Base-by-base conservation (phyloP, 2,888 invertebrate species). In the Eilema sororculum region DNA sequence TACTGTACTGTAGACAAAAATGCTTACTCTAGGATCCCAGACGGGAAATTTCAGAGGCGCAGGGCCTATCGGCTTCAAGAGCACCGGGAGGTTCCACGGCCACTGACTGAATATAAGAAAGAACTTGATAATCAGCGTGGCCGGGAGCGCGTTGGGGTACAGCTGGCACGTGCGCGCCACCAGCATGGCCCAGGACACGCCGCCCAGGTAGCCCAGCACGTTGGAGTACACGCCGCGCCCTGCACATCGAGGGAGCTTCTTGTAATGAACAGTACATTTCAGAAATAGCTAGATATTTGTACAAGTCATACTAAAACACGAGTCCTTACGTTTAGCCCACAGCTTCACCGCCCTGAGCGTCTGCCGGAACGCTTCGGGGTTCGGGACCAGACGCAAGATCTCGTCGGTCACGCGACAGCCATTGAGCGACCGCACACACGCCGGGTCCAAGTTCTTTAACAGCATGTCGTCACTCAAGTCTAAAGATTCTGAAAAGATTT, bases 161-260 rank as follows among this genome's bases (percentile, higher is more conserved):
- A 65, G 93, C 91, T 99, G 99, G 91, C 99, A 99, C 0, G 99
- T 99, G 77, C 99, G 96, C 0, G 99, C 99, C 0, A 99, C 99
- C 68, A 99, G 94, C 98, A 99, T 99, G 3, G 99, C 99, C 99
- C 99, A 65, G 20, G 65, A 65, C 33, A 65, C 65, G n/a, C 65
- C 65, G 13, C 65, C 65, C 16, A 65, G 24, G 57, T 65, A 65
- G 61, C 99, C 99, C 82, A 99, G 96, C 0, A 98, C 98, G 96
- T 99, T 99, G 65, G 99, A 99, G 95, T 99, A 99, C 81, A 99
- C 99, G 68, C 99, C 99, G 93, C 98, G 98, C 84, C 97, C 98
- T 98, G 90, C 0, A 99, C 99, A 16, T 99, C 99, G 74, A 67
- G 5, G 24, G 16, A 24, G 57, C 13, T 58, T 58, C 12, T 13